These are phyloP conservation scores for Neotoxoptera formosana DNA, from an alignment of 1,140 invertebrate species.

Conservation along the genomic window DNA sequence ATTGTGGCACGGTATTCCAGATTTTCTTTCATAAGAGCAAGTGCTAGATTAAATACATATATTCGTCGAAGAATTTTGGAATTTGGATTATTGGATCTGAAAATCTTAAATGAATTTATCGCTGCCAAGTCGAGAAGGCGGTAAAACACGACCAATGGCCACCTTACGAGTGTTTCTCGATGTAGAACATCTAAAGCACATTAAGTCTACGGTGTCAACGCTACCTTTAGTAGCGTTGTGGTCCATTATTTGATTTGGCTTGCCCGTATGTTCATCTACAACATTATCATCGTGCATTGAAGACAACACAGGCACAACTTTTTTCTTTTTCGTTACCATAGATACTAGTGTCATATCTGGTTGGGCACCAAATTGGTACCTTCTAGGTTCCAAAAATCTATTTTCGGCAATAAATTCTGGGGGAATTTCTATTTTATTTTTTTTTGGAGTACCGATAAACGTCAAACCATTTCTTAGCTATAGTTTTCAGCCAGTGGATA, in stretches of 20 bases:
- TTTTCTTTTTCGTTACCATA: slow-evolving; percentile 33
- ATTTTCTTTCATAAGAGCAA: no score
- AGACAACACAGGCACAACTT: slow-evolving; percentile 4
- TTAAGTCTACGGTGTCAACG: slow-evolving; percentile 24
- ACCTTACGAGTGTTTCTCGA: neutral
- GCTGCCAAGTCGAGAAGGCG: neutral
- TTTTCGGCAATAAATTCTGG: neutral
- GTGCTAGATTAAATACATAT: no score
- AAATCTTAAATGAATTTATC: neutral
- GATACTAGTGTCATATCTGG: neutral
- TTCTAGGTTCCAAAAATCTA: neutral
- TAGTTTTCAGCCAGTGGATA: slow-evolving; percentile 62
- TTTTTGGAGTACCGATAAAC: slow-evolving; percentile 19
- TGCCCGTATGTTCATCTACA: neutral
- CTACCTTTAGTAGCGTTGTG: slow-evolving; percentile 9
- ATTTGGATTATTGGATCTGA: neutral
- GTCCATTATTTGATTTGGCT: neutral
- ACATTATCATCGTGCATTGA: neutral
- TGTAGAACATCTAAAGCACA: neutral
- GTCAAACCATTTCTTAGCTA: slow-evolving; percentile 60
- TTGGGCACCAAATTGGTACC: neutral
- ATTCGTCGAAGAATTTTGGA: no score
- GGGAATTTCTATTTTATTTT: slow-evolving; percentile 33
- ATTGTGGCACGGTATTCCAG: no score
- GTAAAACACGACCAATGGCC: neutral